These are phyloP conservation scores for Paragorgia papillata DNA, from an alignment of 92 coral and sea anemone genomes.

Conservation along the genomic window DNA sequence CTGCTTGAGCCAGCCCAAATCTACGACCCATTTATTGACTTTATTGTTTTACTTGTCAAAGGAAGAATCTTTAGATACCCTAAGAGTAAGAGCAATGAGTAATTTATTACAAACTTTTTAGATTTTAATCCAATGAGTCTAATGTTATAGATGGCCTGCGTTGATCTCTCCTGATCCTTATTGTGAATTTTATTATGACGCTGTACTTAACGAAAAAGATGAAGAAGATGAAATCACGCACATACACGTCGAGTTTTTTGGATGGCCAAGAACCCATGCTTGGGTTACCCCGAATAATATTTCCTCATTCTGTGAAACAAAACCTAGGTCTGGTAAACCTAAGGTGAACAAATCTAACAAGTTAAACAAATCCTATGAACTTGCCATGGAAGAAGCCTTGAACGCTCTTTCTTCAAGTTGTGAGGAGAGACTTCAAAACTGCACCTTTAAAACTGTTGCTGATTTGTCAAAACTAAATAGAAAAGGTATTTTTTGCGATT, in stretches of 20 bases:
- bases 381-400: constrained; percentile 79
- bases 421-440: constrained; percentile 63
- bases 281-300: constrained; percentile 76
- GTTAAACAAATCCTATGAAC: constrained; percentile 66
- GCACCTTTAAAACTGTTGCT: constrained; percentile 64
- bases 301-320: constrained; percentile 60
- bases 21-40: too few relatives aligned
- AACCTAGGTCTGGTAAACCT: constrained; percentile 61
- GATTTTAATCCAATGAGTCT: too few relatives aligned
- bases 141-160: constrained; percentile 89
- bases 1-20: too few relatives aligned
- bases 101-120: too few relatives aligned
- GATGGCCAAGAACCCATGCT: constrained; percentile 80
- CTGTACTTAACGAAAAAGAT: constrained; percentile 64
- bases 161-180: constrained; percentile 82
- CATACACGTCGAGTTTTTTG: constrained; percentile 91
- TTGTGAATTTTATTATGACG: constrained; percentile 88
- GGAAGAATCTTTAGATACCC: too few relatives aligned
- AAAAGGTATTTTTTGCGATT: not conserved
- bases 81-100: too few relatives aligned
- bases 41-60: too few relatives aligned
- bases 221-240: constrained; percentile 86
- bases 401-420: constrained; percentile 47
- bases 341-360: constrained; percentile 54
- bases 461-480: not conserved